Base-by-base conservation (phyloP, 2,888 invertebrate species). In the Steromphala cineraria region DNA sequence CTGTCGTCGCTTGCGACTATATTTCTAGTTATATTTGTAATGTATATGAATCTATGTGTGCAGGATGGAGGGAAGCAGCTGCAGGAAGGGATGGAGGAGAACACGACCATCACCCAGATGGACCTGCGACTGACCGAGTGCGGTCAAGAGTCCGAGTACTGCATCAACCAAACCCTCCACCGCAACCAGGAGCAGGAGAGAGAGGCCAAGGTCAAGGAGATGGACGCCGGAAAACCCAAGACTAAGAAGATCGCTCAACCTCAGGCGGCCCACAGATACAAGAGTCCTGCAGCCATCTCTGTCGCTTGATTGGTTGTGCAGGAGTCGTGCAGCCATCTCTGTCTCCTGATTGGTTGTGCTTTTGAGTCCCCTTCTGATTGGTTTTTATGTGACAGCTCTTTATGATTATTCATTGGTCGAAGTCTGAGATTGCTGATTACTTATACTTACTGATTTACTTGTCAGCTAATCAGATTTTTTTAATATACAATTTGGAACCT, bases 1-100 rank as follows among this genome's bases (percentile, higher is more conserved):
- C n/a, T n/a, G n/a, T n/a, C n/a, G n/a, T n/a, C n/a, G n/a, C n/a
- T n/a, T n/a, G n/a, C n/a, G n/a, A n/a, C n/a, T n/a, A n/a, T n/a
- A n/a, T n/a, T n/a, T 28, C 3, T 40, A 17, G 8, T 1, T 10
- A 19, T n/a, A 17, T 4, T 52, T 52, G 4, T 36, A 3, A 36
- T 5, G 4, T 36, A 36, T 8, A 13, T 46, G 1, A 46, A 1
- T 52, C 15, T 75, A 13, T 52, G 15, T 24, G 19, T 87, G n/a
- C 82, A 93, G 93, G 93, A 93, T 86, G 93, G 93, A 52, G 93
- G 93, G 5, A 93, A 93, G 83, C 92, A 92, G 83, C 84, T 93
- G n/a, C 92, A 93, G 82, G 93, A 93, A 82, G 92, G 92, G 0
- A 93, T 93, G 92, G 93, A 92, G 78, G 91, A 92, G 79, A 93